phyloP scores from a whole-genome alignment of 2,113 vertebrate genomes.

The Hippocampus abdominalis region DNA sequence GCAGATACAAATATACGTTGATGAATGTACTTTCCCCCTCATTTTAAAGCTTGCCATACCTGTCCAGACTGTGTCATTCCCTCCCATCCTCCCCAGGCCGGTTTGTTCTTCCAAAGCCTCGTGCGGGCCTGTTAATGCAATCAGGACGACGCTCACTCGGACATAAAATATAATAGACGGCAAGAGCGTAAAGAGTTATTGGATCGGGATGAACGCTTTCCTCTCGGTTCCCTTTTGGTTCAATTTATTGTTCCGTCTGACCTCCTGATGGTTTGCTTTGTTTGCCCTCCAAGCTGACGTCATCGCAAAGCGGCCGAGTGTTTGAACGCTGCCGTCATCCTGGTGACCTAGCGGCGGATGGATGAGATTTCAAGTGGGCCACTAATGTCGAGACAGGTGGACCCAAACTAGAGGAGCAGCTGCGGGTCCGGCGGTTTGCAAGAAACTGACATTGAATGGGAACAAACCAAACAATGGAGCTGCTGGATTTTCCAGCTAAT shows the following conservation, averaged over 20 bases:
- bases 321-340: neutral
- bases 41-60: constrained; percentile 18
- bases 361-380: neutral
- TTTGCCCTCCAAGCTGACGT: constrained; percentile 47
- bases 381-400: neutral
- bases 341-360: neutral
- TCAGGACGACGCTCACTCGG: constrained; percentile 55
- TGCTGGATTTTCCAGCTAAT: neutral
- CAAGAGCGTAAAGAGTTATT: constrained; percentile 61
- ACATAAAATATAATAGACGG: constrained; percentile 70
- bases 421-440: neutral
- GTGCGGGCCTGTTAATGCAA: constrained; percentile 66
- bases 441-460: neutral
- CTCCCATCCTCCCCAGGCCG: constrained; percentile 27
- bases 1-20: constrained; percentile 9
- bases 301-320: constrained; percentile 4
- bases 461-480: neutral
- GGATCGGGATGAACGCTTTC: constrained; percentile 65
- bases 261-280: constrained; percentile 49
- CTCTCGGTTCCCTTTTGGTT: constrained; percentile 68
- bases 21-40: constrained; percentile 32
- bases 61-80: constrained; percentile 16
- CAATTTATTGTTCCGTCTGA: constrained; percentile 64
- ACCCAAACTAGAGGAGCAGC: neutral
- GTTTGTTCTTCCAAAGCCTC: constrained; percentile 64